Evolutionary conservation across 2,888 invertebrate species (phyloP).

Genomic region (Tigriopus californicus): DNA sequence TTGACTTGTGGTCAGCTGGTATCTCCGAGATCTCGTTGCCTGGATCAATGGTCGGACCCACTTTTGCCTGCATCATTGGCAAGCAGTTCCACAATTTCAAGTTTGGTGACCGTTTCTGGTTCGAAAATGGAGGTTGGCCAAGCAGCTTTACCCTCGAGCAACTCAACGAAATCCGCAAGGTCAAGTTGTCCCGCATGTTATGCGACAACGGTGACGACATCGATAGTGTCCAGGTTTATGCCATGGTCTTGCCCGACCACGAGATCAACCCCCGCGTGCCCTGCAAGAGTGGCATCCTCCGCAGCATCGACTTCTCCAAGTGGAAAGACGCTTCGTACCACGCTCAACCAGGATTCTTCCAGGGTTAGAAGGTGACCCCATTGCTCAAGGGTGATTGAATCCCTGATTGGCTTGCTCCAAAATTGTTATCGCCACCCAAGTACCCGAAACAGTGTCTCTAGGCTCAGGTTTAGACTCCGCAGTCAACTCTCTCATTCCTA

Average conservation of each 20-base stretch:
- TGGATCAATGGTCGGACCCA: slow-evolving; percentile 32
- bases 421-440: too few species aligned
- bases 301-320: slow-evolving; percentile 66
- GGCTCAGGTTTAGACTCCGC: too few species aligned
- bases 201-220: slow-evolving; percentile 31
- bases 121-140: slow-evolving; percentile 30
- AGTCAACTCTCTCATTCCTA: too few species aligned
- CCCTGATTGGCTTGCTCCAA: too few species aligned
- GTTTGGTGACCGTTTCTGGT: slow-evolving; percentile 35
- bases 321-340: slow-evolving; percentile 47
- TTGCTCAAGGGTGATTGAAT: too few species aligned
- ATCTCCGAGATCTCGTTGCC: slow-evolving; percentile 31
- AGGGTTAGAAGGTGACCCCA: too few species aligned
- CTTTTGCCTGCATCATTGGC: slow-evolving; percentile 33
- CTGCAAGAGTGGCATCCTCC: slow-evolving; percentile 68
- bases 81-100: slow-evolving; percentile 29
- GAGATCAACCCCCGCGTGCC: slow-evolving; percentile 65
- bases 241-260: slow-evolving; percentile 30
- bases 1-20: slow-evolving; percentile 30
- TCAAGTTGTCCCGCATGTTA: slow-evolving; percentile 27
- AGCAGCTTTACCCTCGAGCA: slow-evolving; percentile 28
- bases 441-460: too few species aligned
- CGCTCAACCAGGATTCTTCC: not conserved
- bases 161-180: slow-evolving; percentile 24
- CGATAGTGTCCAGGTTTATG: slow-evolving; percentile 27